Base-by-base conservation (phyloP, 2,113 vertebrate genomes). In the Eira barbara region DNA sequence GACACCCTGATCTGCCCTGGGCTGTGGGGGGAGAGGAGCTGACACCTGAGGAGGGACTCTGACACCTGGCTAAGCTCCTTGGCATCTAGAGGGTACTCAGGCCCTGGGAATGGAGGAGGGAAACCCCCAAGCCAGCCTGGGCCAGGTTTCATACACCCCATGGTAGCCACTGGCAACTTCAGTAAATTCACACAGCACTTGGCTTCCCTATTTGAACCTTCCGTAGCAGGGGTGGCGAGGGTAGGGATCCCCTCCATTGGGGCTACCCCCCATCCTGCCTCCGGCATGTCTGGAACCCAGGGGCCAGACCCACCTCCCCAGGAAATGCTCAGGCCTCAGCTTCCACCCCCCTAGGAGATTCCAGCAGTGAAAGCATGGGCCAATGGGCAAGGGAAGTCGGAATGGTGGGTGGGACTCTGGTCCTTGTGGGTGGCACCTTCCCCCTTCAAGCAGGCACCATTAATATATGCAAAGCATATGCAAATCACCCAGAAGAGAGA, bases 401-500 rank as follows among this genome's bases (percentile, higher is more conserved):
- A 63, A 69, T 27, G 73, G 82, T 92, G 88, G 96, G 95, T 81
- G 92, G 97, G 83, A 57, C 97, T 96, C 87, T 34, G 49, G 73
- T 96, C 73, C 65, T 23, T 59, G 89, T 96, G 80, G 91, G 96
- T 73, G 93, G 71, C 80, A 69, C 94, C 57, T 71, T 96, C 93
- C 81, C 73, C 84, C 27, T 96, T 49, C 23, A 34, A 81, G 80
- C 90, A 52, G 94, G 73, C 83, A 92, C 52, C 92, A 96, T 78
- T 96, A 97, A 97, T 89, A 95, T 97, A 98, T 98, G 98, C 97
- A 98, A 97, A 98, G 71, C 88, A 94, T 88, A 97, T 97, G 96
- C 94, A 98, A 97, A 97, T 97, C 74, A 97, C 42, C 94, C 96
- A 93, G 92, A 94, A 94, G 97, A 97, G 76, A 97, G 97, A 94